A percentile compares a stretch with the other conserved stretches of the same genome.
Conservation (phyloP, 1,140 invertebrate genomes). For the Heliothis virescens region DNA sequence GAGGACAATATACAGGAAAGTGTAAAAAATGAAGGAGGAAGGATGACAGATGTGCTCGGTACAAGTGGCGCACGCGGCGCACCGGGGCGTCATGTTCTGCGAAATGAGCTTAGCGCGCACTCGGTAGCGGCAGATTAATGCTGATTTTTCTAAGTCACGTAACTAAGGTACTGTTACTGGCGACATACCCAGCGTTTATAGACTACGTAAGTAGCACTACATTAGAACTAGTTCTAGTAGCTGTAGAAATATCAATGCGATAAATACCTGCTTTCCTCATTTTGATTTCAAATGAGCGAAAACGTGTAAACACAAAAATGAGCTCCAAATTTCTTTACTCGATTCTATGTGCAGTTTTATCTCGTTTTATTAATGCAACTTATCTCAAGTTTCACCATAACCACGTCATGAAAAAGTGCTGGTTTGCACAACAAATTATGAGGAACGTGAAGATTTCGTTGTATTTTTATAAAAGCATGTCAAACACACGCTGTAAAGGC, state of each 20-base stretch:
- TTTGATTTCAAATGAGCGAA: conserved; percentile 2
- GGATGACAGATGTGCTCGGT: conserved; percentile 60
- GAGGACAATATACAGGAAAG: conserved; percentile 33
- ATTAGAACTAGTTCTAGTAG: conserved; percentile 40
- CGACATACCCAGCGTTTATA: conserved; percentile 36
- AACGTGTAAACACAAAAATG: conserved; percentile 22
- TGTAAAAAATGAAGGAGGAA: conserved; percentile 58
- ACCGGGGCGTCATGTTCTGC: conserved; percentile 55
- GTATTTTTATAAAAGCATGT: conserved; percentile 54
- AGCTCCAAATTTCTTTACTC: background rate
- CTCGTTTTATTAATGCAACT: background rate
- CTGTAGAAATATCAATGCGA: background rate
- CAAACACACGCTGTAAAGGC: conserved; percentile 55
- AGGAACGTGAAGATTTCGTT: conserved; percentile 51
- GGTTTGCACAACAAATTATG: conserved; percentile 50
- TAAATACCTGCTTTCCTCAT: conserved; percentile 1
- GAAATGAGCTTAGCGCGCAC: conserved; percentile 48
- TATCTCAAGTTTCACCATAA: background rate
- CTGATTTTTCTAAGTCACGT: conserved; percentile 59
- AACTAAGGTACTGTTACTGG: conserved; percentile 50
- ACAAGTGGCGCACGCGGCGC: conserved; percentile 44
- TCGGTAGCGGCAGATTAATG: conserved; percentile 50
- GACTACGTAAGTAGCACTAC: conserved; percentile 32
- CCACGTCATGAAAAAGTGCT: conserved; percentile 23
- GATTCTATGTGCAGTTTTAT: conserved; percentile 6